Percentiles rank a stretch among this genome's conserved stretches.
phyloP scores from a whole-genome alignment of 2,888 invertebrate species.

The Aquatica leii region DNA sequence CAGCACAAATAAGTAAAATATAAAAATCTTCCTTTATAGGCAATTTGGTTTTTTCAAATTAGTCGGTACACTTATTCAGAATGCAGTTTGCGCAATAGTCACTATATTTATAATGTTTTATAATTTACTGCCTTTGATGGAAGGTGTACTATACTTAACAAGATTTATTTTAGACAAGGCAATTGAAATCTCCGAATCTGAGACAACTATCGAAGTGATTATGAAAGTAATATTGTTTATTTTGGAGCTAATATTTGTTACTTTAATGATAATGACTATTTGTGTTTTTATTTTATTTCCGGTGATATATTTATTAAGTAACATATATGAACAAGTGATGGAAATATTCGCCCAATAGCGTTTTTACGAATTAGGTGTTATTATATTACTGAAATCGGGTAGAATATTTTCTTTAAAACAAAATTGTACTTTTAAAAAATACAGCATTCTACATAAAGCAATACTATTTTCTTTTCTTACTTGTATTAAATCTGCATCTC shows the following conservation, averaged over 20 bases:
- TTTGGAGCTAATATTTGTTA: constrained; percentile 52
- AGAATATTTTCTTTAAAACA: too few species aligned
- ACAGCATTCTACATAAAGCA: too few species aligned
- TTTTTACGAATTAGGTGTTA: too few species aligned
- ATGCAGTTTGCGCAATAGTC: constrained; percentile 52
- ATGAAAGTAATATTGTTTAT: constrained; percentile 52
- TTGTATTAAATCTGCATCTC: too few species aligned
- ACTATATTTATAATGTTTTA: constrained; percentile 51
- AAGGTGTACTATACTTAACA: constrained; percentile 51
- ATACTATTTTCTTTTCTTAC: too few species aligned
- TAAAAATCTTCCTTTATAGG: constrained; percentile 47
- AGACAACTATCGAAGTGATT: constrained; percentile 47
- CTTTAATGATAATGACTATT: constrained; percentile 53
- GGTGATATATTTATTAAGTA: constrained; percentile 40
- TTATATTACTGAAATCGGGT: too few species aligned
- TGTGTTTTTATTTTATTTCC: constrained; percentile 55
- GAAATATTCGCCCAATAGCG: too few species aligned
- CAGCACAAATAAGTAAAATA: background rate
- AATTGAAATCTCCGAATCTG: constrained; percentile 54
- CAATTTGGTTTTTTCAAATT: constrained; percentile 53
- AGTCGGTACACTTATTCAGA: constrained; percentile 51
- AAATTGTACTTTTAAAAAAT: too few species aligned
- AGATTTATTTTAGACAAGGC: constrained; percentile 56
- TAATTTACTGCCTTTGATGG: constrained; percentile 45
- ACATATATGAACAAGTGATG: constrained; percentile 6